These are phyloP conservation scores for Antennarius maculatus DNA, from an alignment of 2,797 vertebrate genomes.

Conservation along the genomic window DNA sequence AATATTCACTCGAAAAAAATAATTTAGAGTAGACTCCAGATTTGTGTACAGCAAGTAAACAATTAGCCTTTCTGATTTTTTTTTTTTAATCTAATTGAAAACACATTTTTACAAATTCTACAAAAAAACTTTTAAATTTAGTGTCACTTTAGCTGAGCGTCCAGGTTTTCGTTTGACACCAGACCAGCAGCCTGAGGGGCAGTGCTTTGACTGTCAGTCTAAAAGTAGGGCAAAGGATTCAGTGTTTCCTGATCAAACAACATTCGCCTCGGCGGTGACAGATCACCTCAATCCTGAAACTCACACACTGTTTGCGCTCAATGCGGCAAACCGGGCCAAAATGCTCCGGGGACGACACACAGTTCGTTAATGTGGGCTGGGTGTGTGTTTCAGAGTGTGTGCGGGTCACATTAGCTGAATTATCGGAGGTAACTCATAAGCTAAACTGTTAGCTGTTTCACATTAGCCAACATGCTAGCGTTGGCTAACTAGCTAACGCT, in stretches of 20 bases:
- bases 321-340: background rate
- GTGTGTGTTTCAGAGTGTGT: constrained; percentile 4
- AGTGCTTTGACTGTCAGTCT: constrained; percentile 26
- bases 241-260: constrained; percentile 59
- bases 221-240: rapidly evolving
- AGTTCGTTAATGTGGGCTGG: background rate
- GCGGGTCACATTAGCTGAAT: background rate
- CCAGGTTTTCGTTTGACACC: background rate
- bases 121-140: no score
- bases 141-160: background rate
- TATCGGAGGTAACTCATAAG: constrained; percentile 30
- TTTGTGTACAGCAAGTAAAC: no score
- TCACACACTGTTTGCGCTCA: background rate
- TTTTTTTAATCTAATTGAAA: no score
- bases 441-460: constrained; percentile 37
- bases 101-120: no score
- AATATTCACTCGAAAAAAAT: background rate
- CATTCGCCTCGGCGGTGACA: constrained; percentile 41
- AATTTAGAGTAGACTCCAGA: no score
- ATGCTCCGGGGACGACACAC: background rate
- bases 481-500: constrained; percentile 6
- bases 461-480: constrained; percentile 19
- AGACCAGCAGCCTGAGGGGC: background rate
- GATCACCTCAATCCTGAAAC: constrained; percentile 20
- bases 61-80: no score